Base-by-base conservation (phyloP, 2,797 vertebrate species). In the Neosilurus hyrtlii region DNA sequence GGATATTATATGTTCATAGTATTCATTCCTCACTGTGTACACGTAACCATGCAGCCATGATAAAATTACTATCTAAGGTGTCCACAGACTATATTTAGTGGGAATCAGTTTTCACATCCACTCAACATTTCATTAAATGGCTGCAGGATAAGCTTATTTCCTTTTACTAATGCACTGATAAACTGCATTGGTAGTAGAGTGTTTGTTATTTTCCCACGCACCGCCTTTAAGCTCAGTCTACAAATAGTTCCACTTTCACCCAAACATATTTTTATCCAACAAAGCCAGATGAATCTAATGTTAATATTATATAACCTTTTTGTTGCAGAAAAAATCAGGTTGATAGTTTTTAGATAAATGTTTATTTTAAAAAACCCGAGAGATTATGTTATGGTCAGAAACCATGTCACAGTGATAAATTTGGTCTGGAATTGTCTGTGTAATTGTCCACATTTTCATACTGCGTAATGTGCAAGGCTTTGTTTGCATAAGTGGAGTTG, bases 231-330 rank as follows among this genome's bases (percentile, higher is more conserved):
- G 51, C 78, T 49, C 35, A 63, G 37, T 67, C 49, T 56, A 59
- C 73, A 85, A 78, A 62, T 51, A 66, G 22, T 76, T 67, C 30
- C 30, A 10, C 51, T 82, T 73, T 71, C 59, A 82, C 75, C 84
- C 80, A 85, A 85, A 82, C 80, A 82, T 12, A n/a, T 79, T 82
- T 37, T 73, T 61, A 43, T 74, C 67, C 80, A 79, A 73, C 75
- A 79, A 66, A 82, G 73, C 24, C 74, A 79, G 35, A 82, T 68
- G 75, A 20, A 6, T 82, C 12, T 20, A 71, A 65, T 63, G 79
- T 65, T 78, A 82, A 77, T 22, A 54, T n/a, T 11, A 18, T 56
- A 7, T 22, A 5, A 20, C 37, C 26, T 2, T 43, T 54, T 81
- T 78, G 30, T 74, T 85, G 82, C 54, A 59, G 67, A 52, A n/a